These are phyloP conservation scores for Microlaimidae sp. DNA, from an alignment of 2,888 invertebrate genomes.

Conservation along the genomic window DNA sequence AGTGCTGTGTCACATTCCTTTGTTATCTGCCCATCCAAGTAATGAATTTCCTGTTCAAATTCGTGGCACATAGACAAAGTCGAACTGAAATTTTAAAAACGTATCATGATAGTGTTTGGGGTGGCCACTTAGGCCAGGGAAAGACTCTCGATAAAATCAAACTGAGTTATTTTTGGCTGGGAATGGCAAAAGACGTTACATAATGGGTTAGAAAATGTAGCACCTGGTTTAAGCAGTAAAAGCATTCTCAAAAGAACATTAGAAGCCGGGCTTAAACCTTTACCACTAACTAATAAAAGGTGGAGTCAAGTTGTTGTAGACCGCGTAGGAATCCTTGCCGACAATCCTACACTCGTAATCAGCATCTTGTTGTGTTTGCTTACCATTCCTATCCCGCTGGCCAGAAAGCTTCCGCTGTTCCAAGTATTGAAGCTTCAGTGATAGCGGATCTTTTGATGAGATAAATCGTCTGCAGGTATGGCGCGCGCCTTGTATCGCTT, in stretches of 20 bases:
- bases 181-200: conserved; percentile 15
- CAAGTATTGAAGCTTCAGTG: conserved; percentile 27
- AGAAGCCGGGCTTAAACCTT: conserved; percentile 12
- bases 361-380: conserved; percentile 19
- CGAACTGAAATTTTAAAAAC: neutral
- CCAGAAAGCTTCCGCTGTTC: conserved; percentile 24
- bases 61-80: neutral
- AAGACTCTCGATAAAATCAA: conserved; percentile 16
- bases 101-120: conserved; percentile 13
- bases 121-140: conserved; percentile 19
- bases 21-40: too few species aligned
- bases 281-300: conserved; percentile 14
- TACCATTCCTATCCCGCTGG: conserved; percentile 19
- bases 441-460: conserved; percentile 23
- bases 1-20: too few species aligned
- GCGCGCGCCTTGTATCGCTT: conserved; percentile 19
- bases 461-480: conserved; percentile 19
- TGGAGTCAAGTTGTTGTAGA: conserved; percentile 20
- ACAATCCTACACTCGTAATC: conserved; percentile 14
- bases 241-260: neutral
- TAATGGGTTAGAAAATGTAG: conserved; percentile 15
- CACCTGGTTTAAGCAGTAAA: conserved; percentile 16
- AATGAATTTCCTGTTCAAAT: neutral
- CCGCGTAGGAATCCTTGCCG: too few species aligned
- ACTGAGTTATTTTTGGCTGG: conserved; percentile 18